phyloP scores from a whole-genome alignment of 2,797 vertebrate species.

The Gephyroberyx darwinii region DNA sequence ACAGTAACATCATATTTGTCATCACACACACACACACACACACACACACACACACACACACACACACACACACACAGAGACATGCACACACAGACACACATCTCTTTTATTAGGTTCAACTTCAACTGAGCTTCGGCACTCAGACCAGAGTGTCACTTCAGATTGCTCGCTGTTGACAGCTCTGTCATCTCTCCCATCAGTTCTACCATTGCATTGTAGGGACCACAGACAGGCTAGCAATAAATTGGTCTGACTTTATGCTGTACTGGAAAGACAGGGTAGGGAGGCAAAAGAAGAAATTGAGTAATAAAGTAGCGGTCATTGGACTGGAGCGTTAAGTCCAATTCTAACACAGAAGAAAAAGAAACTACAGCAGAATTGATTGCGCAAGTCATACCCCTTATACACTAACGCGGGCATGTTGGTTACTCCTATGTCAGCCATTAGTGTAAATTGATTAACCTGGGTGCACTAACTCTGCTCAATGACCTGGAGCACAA shows the following conservation, averaged over 20 bases:
- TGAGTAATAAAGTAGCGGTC: conserved; percentile 26
- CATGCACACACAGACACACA: background rate
- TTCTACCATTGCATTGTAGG: conserved; percentile 21
- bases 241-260: conserved; percentile 33
- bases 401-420: conserved; percentile 13
- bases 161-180: conserved; percentile 53
- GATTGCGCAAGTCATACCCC: conserved; percentile 18
- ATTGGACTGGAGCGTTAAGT: conserved; percentile 14
- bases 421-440: conserved; percentile 21
- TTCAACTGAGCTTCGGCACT: conserved; percentile 30
- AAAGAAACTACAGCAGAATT: conserved; percentile 15
- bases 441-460: conserved; percentile 26
- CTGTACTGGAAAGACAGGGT: conserved; percentile 31
- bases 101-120: conserved; percentile 44
- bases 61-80: conserved; percentile 1
- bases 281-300: conserved; percentile 3
- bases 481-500: background rate
- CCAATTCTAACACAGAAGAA: conserved; percentile 21
- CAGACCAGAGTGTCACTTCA: conserved; percentile 35
- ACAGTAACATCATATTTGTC: conserved; percentile 47
- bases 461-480: conserved; percentile 3
- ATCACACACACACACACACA: conserved; percentile 30
- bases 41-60: conserved; percentile 3
- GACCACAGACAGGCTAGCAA: conserved; percentile 47
- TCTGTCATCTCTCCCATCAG: conserved; percentile 43